Base-by-base conservation (phyloP, 30 jellyfish, hydroid and myxozoan genomes). In the Phacellophora camtschatica region DNA sequence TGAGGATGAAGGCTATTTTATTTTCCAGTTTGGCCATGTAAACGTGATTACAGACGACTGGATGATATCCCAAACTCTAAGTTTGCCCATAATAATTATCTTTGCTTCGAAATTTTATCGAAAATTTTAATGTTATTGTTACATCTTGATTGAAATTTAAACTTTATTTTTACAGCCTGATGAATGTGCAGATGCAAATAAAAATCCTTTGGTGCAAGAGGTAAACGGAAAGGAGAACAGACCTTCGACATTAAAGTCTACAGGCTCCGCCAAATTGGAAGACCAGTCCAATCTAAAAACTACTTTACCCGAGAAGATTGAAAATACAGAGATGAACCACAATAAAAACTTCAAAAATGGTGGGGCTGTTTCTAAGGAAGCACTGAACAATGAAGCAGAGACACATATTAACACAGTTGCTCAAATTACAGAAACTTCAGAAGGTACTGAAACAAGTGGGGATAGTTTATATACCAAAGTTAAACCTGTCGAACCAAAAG, bases 381-480 rank as follows among this genome's bases (percentile, higher is more conserved):
- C 19, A 8, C 7, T 19, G 31, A 32, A 20, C 41, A 49, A 61
- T 20, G 48, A 24, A 1, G 74, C 37, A 32, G 31, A 28, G 12
- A 15, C 74, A n/a, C n/a, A n/a, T n/a, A n/a, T n/a, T n/a, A n/a
- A n/a, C n/a, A n/a, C n/a, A n/a, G n/a, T n/a, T n/a, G n/a, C n/a
- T n/a, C n/a, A n/a, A n/a, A n/a, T n/a, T n/a, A 63, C 16, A 30
- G 20, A 12, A 63, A 29, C 18, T 9, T 81, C 27, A 48, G 88
- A 82, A 25, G 63, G 82, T 41, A 23, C 4, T 37, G 88, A 76
- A 30, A 76, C 75, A n/a, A 68, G 93, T 30, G 84, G 95, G 11
- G 95, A 82, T 25, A 70, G 76, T 7, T 18, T 71, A 13, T 82
- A 82, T 58, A 59, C 95, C 1, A 68, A 57, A n/a, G 95, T 82